phyloP scores from a whole-genome alignment of 2,797 vertebrate species.

The Protonibea diacanthus region DNA sequence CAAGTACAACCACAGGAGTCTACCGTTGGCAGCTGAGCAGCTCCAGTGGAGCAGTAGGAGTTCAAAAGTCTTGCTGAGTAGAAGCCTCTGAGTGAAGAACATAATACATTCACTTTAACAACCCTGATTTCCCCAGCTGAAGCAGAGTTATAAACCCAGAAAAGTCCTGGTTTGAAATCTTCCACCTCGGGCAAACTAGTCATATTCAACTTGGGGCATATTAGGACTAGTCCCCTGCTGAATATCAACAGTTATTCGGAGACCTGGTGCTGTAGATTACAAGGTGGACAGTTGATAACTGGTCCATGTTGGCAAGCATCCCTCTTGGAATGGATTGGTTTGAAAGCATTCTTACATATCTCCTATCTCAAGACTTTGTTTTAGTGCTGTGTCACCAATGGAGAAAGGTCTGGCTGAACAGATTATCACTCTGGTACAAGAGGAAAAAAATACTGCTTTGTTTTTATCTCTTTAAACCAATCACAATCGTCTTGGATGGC shows the following conservation, averaged over 20 bases:
- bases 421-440: too few relatives aligned
- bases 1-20: slow-evolving; percentile 73
- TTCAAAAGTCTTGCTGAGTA: slow-evolving; percentile 52
- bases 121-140: slow-evolving; percentile 52
- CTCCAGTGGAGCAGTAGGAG: slow-evolving; percentile 59
- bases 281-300: neutral
- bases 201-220: neutral
- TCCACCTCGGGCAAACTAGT: slow-evolving; percentile 5
- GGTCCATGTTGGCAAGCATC: neutral
- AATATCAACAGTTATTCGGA: slow-evolving; percentile 24
- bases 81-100: slow-evolving; percentile 47
- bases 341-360: neutral
- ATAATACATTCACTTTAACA: slow-evolving; percentile 54
- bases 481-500: too few relatives aligned
- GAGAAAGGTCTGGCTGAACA: too few relatives aligned
- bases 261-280: neutral
- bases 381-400: too few relatives aligned
- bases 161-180: slow-evolving; percentile 23
- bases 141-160: slow-evolving; percentile 41
- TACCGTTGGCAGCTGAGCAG: slow-evolving; percentile 55
- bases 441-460: too few relatives aligned
- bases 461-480: too few relatives aligned
- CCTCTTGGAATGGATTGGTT: neutral
- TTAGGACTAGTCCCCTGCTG: slow-evolving; percentile 10
- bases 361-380: too few relatives aligned